phyloP scores from a whole-genome alignment of 2,888 invertebrate species.

The Drosophila dives region DNA sequence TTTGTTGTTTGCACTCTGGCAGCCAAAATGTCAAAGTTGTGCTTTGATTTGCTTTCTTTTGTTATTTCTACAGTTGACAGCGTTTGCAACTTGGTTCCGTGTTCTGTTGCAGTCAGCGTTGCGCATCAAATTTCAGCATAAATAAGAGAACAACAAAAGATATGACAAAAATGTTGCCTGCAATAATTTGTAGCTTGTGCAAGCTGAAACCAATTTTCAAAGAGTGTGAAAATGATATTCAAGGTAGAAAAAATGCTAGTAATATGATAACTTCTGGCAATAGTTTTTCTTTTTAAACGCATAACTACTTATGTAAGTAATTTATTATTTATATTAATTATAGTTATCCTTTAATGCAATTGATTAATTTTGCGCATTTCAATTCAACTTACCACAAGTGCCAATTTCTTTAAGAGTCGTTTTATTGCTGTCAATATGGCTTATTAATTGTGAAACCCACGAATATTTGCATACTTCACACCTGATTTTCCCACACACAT shows the following conservation, averaged over 20 bases:
- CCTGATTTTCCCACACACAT: conserved; percentile 37
- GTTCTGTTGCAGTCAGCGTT: conserved; percentile 35
- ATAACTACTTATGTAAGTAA: not conserved
- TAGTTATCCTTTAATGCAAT: too few species aligned
- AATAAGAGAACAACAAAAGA: conserved; percentile 11
- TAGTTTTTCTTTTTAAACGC: not conserved
- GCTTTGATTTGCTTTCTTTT: conserved; percentile 25
- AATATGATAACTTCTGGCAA: not conserved
- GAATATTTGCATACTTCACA: conserved; percentile 19
- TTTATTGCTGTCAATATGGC: not conserved
- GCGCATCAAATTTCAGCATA: conserved; percentile 25
- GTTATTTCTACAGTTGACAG: conserved; percentile 41
- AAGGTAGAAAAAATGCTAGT: not conserved
- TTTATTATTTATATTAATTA: not conserved
- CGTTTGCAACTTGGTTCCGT: conserved; percentile 41
- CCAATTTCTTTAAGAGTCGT: conserved; percentile 8
- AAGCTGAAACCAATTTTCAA: conserved; percentile 15
- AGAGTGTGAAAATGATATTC: not conserved
- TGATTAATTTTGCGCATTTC: too few species aligned
- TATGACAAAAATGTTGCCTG: conserved; percentile 14
- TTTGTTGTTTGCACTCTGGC: conserved; percentile 47
- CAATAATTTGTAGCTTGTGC: conserved; percentile 12
- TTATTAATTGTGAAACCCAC: conserved; percentile 12
- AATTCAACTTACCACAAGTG: not conserved
- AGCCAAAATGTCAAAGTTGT: conserved; percentile 50